Conservation (phyloP, 2,797 vertebrate species). For the Rachycentron canadum region DNA sequence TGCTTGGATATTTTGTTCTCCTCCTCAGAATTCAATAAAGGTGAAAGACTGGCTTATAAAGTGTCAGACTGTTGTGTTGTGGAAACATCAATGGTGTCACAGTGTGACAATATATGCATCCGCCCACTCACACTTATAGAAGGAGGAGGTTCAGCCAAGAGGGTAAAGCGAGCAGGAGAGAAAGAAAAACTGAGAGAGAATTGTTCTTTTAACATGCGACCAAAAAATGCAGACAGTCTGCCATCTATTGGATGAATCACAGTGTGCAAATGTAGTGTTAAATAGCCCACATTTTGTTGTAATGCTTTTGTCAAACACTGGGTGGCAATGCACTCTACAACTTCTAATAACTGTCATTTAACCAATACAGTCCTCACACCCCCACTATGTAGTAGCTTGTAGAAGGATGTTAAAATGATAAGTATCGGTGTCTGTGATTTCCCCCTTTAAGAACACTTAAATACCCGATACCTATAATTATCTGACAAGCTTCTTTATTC, state of each 20-base stretch:
- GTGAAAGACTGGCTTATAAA: conserved; percentile 47
- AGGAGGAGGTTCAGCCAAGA: conserved; percentile 32
- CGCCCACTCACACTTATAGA: conserved; percentile 51
- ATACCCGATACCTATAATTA: neutral
- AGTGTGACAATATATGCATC: conserved; percentile 51
- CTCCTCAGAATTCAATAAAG: conserved; percentile 46
- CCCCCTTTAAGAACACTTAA: neutral
- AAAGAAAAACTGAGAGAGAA: neutral
- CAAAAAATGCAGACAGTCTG: conserved; percentile 62
- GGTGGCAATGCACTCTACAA: conserved; percentile 55
- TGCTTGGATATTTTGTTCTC: conserved; percentile 26
- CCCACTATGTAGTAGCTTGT: neutral
- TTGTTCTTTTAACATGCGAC: neutral
- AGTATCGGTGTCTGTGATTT: neutral
- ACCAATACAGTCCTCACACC: neutral
- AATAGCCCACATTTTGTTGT: conserved; percentile 11
- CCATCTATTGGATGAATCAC: conserved; percentile 70
- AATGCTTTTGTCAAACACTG: conserved; percentile 49
- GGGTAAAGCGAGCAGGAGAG: neutral
- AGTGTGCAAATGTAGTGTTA: conserved; percentile 5
- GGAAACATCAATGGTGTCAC: conserved; percentile 64
- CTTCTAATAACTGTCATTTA: neutral
- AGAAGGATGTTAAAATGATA: neutral
- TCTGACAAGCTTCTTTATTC: neutral
- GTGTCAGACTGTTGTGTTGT: conserved; percentile 46